Evolutionary conservation across 64 coral and sea anemone species (phyloP).

Genomic region (Pocillopora verrucosa): DNA sequence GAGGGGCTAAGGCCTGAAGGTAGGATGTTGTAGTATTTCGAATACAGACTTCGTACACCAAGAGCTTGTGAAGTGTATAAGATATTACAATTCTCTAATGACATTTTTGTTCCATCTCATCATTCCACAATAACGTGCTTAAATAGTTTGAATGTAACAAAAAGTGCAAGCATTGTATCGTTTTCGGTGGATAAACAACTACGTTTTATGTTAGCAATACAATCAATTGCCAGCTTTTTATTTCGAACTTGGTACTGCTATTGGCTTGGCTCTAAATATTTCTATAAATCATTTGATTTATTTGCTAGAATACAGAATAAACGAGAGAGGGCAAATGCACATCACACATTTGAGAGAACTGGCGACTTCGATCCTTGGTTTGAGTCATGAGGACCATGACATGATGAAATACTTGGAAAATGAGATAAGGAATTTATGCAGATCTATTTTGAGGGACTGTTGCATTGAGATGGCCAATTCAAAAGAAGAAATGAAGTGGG

Average conservation of each 20-base stretch:
- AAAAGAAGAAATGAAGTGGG: background rate
- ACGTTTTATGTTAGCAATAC: too few relatives aligned
- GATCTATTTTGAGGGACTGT: conserved; percentile 24
- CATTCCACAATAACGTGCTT: too few relatives aligned
- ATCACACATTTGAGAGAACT: conserved; percentile 14
- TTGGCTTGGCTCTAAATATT: background rate
- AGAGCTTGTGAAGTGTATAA: too few relatives aligned
- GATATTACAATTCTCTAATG: too few relatives aligned
- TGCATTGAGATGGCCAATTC: conserved; percentile 28
- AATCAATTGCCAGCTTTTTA: too few relatives aligned
- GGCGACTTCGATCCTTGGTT: background rate
- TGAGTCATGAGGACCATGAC: background rate
- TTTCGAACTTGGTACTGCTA: too few relatives aligned
- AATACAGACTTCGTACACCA: too few relatives aligned
- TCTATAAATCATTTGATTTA: background rate
- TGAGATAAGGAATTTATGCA: background rate
- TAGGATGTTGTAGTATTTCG: too few relatives aligned
- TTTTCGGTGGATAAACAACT: too few relatives aligned
- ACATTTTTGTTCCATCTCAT: too few relatives aligned
- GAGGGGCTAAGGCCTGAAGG: background rate
- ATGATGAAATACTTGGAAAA: background rate
- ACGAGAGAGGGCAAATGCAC: conserved; percentile 40
- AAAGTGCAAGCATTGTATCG: too few relatives aligned
- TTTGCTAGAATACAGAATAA: conserved; percentile 28
- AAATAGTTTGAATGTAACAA: too few relatives aligned